Base-by-base conservation (phyloP, 1,140 invertebrate species). In the Drosophila busckii region DNA sequence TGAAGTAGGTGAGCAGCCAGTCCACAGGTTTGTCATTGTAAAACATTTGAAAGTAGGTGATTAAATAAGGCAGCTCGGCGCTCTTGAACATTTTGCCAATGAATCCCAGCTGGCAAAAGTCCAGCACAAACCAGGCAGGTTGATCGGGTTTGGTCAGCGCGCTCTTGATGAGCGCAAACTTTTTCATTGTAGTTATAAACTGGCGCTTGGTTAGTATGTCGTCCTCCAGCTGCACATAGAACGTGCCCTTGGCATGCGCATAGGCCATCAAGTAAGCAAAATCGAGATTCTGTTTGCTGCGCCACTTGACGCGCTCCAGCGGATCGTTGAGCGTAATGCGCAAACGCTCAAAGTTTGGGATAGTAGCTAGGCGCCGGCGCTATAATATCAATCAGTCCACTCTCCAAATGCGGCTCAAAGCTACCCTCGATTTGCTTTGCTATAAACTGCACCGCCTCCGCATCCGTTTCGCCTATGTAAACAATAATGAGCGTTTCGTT, bases 201-300 rank as follows among this genome's bases (percentile, higher is more conserved):
- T 93, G 92, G 2, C 92, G 93, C 86, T 97, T 97, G 0, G 96
- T 93, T 15, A 98, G 89, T 54, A 99, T 95, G 86, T 99, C 97
- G 88, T 99, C 98, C 89, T 99, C 97, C 4, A 99, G 88, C 90
- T 98, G 95, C 9, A 95, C 90, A 66, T 95, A 95, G 85, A 94
- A 95, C 0, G 91, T 93, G 42, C 92, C 93, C 82, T 93, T 93
- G 0, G 91, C 91, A 70, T 96, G 94, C 5, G 94, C 94, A 86
- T 98, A 98, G 59, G 97, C 94, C 97, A 99, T 99, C 0, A 99
- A 89, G 87, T 96, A 99, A 3, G 96, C 94, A 88, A 95, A 97
- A 87, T 99, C 97, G 29, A 88, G 97, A 88, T 98, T 98, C 88
- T 99, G 97, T 85, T 99, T 99, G 1, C 96, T 97, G 34, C 97